Percentiles rank a stretch among this genome's conserved stretches.
Evolutionary conservation across 1,140 invertebrate genomes (phyloP).

Genomic region (Phymastichus coffea): DNA sequence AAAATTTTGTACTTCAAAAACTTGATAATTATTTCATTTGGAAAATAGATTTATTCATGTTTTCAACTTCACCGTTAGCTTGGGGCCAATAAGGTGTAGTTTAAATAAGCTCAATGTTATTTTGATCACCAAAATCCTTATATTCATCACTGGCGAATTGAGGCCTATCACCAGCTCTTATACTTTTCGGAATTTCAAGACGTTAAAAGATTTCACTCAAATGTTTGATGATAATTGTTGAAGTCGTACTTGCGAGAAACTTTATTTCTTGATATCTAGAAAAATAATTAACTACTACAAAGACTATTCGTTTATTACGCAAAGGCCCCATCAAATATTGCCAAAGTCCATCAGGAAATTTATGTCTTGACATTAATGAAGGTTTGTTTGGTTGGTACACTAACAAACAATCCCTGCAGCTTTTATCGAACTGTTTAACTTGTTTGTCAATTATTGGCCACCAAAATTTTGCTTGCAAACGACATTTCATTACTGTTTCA

Average conservation of each 20-base stretch:
- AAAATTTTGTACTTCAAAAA: constrained; percentile 33
- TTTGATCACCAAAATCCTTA: background rate
- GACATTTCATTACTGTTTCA: constrained; percentile 40
- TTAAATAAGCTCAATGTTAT: background rate
- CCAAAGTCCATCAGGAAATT: constrained; percentile 35
- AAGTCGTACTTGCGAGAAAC: constrained; percentile 28
- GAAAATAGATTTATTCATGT: constrained; percentile 37
- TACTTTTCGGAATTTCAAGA: constrained; percentile 1
- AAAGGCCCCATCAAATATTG: constrained; percentile 32
- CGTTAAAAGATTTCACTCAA: constrained; percentile 21
- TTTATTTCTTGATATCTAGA: constrained; percentile 31
- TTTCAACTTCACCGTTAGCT: constrained; percentile 34
- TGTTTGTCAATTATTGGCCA: constrained; percentile 36
- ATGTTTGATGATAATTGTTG: constrained; percentile 16
- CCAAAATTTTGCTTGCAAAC: constrained; percentile 42
- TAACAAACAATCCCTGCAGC: constrained; percentile 17
- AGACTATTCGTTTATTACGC: constrained; percentile 27
- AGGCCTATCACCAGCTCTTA: constrained; percentile 21
- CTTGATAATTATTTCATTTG: constrained; percentile 31
- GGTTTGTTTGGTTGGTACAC: background rate
- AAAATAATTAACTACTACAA: constrained; percentile 37
- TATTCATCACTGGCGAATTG: background rate
- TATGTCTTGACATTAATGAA: constrained; percentile 29
- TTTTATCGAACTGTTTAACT: constrained; percentile 32
- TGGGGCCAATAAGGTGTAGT: constrained; percentile 31